phyloP scores from a whole-genome alignment of 53 echinoderm and acorn worm species.

The Pentamera pediparva region DNA sequence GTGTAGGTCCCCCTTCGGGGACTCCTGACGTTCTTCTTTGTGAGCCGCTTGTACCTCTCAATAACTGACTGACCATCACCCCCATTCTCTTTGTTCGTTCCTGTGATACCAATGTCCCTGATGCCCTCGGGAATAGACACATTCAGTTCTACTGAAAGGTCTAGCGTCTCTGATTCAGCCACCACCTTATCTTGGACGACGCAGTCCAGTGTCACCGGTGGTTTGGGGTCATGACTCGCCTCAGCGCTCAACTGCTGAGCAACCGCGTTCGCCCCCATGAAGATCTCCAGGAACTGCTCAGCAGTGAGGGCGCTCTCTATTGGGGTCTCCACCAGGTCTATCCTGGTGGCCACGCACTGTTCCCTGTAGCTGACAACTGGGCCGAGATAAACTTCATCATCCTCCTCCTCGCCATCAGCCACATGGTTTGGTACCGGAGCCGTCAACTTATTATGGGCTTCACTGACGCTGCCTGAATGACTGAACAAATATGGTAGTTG shows the following conservation, averaged over 20 bases:
- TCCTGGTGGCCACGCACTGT: conserved; percentile 76
- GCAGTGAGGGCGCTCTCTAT: conserved; percentile 65
- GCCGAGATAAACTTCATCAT: conserved; percentile 95
- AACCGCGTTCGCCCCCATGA: conserved; percentile 76
- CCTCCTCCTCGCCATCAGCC: conserved; percentile 53
- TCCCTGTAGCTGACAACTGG: conserved; percentile 87
- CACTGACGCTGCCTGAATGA: too few species aligned
- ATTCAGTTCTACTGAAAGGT: too few species aligned
- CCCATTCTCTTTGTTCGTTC: not conserved
- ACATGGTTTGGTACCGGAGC: too few species aligned
- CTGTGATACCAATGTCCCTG: not conserved
- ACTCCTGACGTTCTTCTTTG: conserved; percentile 11
- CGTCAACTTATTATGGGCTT: too few species aligned
- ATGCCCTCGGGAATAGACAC: not conserved
- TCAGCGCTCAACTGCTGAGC: conserved; percentile 48
- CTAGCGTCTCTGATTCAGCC: too few species aligned
- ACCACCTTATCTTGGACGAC: not conserved
- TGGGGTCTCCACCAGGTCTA: conserved; percentile 51
- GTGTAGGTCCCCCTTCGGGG: conserved; percentile 3
- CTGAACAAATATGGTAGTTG: too few species aligned
- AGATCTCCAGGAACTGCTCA: conserved; percentile 78
- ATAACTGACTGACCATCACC: conserved; percentile 10
- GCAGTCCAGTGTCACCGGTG: not conserved
- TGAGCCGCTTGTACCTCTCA: conserved; percentile 13
- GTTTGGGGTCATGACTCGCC: not conserved